phyloP scores from a whole-genome alignment of 2,888 invertebrate genomes.

The Sycophila texana region DNA sequence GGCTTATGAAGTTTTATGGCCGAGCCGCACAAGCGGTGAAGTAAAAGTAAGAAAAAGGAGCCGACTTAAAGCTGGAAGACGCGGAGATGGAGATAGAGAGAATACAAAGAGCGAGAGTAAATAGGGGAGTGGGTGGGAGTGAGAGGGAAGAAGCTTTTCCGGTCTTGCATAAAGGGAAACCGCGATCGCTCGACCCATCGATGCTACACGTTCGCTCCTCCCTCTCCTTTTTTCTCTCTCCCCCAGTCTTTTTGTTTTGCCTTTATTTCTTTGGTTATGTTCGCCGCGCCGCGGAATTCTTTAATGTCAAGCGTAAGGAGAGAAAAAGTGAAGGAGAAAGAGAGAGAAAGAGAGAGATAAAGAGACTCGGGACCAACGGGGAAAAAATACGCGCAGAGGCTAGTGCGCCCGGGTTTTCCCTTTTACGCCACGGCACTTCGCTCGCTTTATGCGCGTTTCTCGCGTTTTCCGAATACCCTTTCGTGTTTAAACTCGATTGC shows the following conservation, averaged over 20 bases:
- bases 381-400: neutral
- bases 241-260: conserved; percentile 10
- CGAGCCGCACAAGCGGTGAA: neutral
- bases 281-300: conserved; percentile 30
- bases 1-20: conserved; percentile 55
- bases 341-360: neutral
- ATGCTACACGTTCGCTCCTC: neutral
- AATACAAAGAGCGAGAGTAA: conserved; percentile 7
- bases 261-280: conserved; percentile 21
- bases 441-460: conserved; percentile 14
- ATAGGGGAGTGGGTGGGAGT: neutral
- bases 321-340: conserved; percentile 6
- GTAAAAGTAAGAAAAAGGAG: conserved; percentile 47
- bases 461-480: conserved; percentile 27
- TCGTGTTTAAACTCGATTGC: conserved; percentile 34
- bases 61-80: conserved; percentile 8
- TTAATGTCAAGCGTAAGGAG: conserved; percentile 25
- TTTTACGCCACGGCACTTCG: conserved; percentile 3
- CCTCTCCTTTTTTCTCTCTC: neutral
- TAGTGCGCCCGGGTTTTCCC: neutral
- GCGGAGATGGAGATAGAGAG: conserved; percentile 7
- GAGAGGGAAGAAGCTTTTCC: conserved; percentile 43
- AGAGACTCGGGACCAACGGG: neutral
- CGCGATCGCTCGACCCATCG: conserved; percentile 49
- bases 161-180: conserved; percentile 48